Base-by-base conservation (phyloP, 37 sponge, comb jelly and placozoan species). In the Amphimedon queenslandica region DNA sequence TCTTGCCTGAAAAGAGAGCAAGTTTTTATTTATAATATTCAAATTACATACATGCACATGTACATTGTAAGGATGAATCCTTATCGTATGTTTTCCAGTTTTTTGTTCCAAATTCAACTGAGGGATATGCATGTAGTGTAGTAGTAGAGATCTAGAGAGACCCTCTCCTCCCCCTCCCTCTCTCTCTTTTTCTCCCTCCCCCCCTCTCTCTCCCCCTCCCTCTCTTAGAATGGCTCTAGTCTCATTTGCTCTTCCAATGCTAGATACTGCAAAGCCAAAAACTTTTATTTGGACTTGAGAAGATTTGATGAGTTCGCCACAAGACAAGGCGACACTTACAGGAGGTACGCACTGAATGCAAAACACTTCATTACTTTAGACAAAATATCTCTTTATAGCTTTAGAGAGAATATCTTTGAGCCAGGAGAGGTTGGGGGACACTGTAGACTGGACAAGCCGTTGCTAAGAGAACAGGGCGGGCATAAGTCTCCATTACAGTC, bases 401-500 rank as follows among this genome's bases (percentile, higher is more conserved):
- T 94, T 42, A 31, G 78, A 55, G 88, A 86, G 35, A 78, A 94
- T 57, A 84, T 94, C 23, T 80, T 83, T 36, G 37, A 64, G 34
- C 58, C 75, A 42, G 91, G 84, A 21, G 84, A 82, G 40, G 28
- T 94, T 33, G 95, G 95, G 31, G 91, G 91, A 0, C 38, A 80
- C 38, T 94, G 91, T 74, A 5, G 55, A 2, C 67, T 94, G 53
- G 40, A 86, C 57, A 20, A 35, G 1, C 20, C 72, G 23, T 18
- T 66, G 11, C 77, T 78, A 29, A 39, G 67, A 2, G 24, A 47
- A 5, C 83, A 90, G 32, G 88, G 78, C 11, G 71, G 76, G 23
- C 88, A 94, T 67, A 85, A 82, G 66, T 83, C 92, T 47, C 81
- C 84, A 5, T 65, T 94, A 29, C 95, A 94, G 71, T 84, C 86